Evolutionary conservation across 37 sponge, comb jelly and placozoan species (phyloP).

Genomic region (Geodia barretti): DNA sequence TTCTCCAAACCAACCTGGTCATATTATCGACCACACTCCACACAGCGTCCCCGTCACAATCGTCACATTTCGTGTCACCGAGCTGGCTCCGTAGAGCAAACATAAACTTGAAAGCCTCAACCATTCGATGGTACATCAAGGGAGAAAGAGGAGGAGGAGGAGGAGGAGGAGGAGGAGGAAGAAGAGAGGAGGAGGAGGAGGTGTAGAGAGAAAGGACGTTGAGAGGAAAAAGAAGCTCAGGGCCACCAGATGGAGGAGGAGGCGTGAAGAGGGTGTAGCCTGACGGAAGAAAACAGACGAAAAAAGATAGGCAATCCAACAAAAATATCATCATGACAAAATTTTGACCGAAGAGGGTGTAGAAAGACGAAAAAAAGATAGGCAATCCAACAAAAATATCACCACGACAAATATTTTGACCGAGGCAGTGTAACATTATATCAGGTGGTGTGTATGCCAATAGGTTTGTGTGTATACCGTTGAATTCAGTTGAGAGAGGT

Average conservation of each 20-base stretch:
- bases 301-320: too few species aligned
- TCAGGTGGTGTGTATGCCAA: too few species aligned
- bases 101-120: conserved; percentile 78
- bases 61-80: conserved; percentile 58
- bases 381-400: too few species aligned
- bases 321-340: too few species aligned
- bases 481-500: conserved; percentile 24
- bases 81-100: conserved; percentile 62
- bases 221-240: conserved; percentile 65
- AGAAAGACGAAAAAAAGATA: too few species aligned
- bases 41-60: conserved; percentile 2
- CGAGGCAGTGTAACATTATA: too few species aligned
- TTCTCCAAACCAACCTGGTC: conserved; percentile 9
- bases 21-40: background rate
- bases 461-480: too few species aligned
- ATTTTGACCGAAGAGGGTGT: too few species aligned
- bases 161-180: too few species aligned
- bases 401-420: too few species aligned
- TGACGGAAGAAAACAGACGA: background rate
- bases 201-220: conserved; percentile 64
- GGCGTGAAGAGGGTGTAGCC: conserved; percentile 55
- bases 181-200: conserved; percentile 13
- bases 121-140: conserved; percentile 72
- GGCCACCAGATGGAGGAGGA: conserved; percentile 78
- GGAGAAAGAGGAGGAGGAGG: too few species aligned